These are phyloP conservation scores for Desmodus rotundus DNA, from an alignment of 2,113 vertebrate species.

Conservation along the genomic window DNA sequence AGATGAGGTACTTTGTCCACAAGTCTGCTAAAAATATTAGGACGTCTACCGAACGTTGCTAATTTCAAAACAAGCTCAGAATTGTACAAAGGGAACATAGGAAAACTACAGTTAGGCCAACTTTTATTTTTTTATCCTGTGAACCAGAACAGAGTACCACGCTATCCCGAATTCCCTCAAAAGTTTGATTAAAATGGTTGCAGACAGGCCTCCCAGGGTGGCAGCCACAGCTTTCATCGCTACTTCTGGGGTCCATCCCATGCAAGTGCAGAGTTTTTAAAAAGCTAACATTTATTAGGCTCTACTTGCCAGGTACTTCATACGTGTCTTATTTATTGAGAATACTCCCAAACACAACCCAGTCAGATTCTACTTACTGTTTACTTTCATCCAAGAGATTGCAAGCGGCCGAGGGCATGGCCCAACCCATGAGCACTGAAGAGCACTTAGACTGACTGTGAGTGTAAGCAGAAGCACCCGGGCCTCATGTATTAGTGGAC, in stretches of 20 bases:
- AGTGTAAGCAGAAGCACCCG: not conserved
- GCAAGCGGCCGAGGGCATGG: not conserved
- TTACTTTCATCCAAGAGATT: conserved; percentile 12
- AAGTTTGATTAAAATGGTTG: not conserved
- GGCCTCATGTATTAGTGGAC: not conserved
- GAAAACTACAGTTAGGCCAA: conserved; percentile 15
- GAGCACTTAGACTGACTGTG: not conserved
- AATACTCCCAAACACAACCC: conserved; percentile 38
- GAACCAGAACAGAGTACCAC: not conserved
- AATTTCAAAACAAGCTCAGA: conserved; percentile 18
- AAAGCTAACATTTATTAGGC: not conserved
- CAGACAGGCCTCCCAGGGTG: not conserved
- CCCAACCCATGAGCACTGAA: not conserved
- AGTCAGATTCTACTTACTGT: not conserved
- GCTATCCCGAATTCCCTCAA: not conserved
- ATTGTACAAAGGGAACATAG: not conserved
- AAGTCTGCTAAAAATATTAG: conserved; percentile 6
- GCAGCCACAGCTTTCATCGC: not conserved
- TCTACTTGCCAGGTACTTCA: conserved; percentile 23
- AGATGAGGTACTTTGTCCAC: not conserved
- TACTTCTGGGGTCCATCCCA: conserved; percentile 29
- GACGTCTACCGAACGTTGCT: not conserved
- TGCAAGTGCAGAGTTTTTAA: conserved; percentile 9
- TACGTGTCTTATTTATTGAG: conserved; percentile 5
- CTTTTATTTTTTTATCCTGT: not conserved